Evolutionary conservation across 2,797 vertebrate genomes (phyloP), one percentile per base, ranked within the genome.

Genomic region (Cyclopterus lumpus): DNA sequence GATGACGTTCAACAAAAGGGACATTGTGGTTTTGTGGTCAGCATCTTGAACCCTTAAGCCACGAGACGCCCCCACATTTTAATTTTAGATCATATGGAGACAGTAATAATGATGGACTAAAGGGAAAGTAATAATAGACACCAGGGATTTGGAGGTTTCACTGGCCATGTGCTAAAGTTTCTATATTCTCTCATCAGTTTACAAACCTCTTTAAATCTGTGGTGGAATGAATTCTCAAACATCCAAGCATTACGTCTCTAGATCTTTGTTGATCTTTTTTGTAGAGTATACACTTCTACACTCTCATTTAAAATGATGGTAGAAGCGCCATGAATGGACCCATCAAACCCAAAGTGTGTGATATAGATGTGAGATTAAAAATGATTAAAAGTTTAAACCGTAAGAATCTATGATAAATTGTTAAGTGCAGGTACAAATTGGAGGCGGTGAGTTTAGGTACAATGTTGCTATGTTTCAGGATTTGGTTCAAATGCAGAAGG

Each of bases 81-180:
- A 68, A 60, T 63, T 59, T 77, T 67, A 61, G 34, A 64, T 70
- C 30, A 66, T 70, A 59, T 38, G 28, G 55, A 71, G 6, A n/a
- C 42, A n/a, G 5, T 59, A 24, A 64, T 46, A 51, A 32, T 67
- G 65, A 67, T 61, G 26, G 65, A 8, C 46, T 48, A 40, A 60
- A 60, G 38, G 74, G 36, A 60, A 58, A 34, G 30, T 34, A 32
- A 36, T 22, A 24, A 55, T 5, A 64, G 24, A 73, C 58, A 24
- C 10, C 40, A 55, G 32, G 24, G 24, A 71, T 57, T 24, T 66
- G 16, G 38, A 71, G 32, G 24, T 57, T 48, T 40, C 24, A 57
- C 48, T 61, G 20, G 20, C 44, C 22, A 61, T 24, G 30, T 71
- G 20, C 36, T 20, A n/a, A 18, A 48, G 48, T 67, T 38, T 70